Base-by-base conservation (phyloP, 2,113 vertebrate genomes). In the Pomatorhinus ruficollis region DNA sequence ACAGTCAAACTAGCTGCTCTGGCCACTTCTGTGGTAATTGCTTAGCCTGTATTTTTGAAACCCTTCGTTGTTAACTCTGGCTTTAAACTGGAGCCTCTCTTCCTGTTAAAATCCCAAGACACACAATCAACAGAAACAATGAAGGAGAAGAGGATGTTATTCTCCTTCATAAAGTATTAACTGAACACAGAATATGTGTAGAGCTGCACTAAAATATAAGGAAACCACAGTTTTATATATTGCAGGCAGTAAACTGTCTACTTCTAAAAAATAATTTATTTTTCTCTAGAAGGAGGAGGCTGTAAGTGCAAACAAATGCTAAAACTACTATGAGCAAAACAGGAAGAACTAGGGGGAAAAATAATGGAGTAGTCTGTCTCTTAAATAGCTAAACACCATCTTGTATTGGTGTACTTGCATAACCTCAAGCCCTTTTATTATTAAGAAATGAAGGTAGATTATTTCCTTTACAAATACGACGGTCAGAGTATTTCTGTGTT, bases 71-170 rank as follows among this genome's bases (percentile, higher is more conserved):
- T 69, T 88, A 95, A 87, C 45, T 78, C 71, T 56, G 53, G n/a
- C 49, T 82, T 90, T 64, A 53, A 89, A 78, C 33, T 31, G 24
- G 40, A 89, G 31, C 28, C 20, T 44, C 72, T 95, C 63, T 78
- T 96, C 88, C 90, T 84, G 72, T 93, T 68, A 78, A 90, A 94
- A 76, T 90, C 61, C 69, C 83, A 94, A 87, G 80, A 87, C 40
- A 61, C 31, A 71, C 56, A 64, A 60, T 52, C 75, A 93, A 92
- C 28, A 95, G 60, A 79, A 95, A 90, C 47, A 80, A 66, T 37
- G 66, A 33, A 81, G 25, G 15, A 91, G 50, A 76, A 83, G 21
- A 83, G 76, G 56, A 90, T 83, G 37, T 56, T 88, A 53, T 75
- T 88, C 18, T 66, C 47, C 47, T 52, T 80, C 68, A 77, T 17